Evolutionary conservation across 2,113 vertebrate species (phyloP), one percentile per base, ranked within the genome.

Genomic region (Protomyctophum bolini): DNA sequence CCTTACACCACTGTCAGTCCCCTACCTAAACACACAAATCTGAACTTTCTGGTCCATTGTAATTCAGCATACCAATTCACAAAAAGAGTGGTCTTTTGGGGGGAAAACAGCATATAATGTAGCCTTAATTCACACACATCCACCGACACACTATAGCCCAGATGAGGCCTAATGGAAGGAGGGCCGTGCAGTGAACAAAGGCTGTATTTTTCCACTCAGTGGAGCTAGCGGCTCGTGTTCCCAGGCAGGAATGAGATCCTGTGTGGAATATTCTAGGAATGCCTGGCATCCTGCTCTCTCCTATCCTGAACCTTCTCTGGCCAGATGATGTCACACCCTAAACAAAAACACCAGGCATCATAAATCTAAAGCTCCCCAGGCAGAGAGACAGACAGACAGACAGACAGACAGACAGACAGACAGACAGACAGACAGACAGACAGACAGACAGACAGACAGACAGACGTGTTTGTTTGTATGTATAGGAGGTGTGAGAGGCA

Each of bases 181-280:
- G 33, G 33, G 33, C 33, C 33, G 2, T 21, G 21, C 21, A 41
- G 33, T 41, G 56, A 73, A 70, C 57, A 51, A 70, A 77, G 84
- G 9, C 72, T 72, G 87, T 89, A 86, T 70, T 90, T 91, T 91
- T 91, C 88, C 90, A 90, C 84, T 89, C 72, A 2, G 63, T 45
- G 12, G 68, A 66, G 80, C 67, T 50, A 7, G 55, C 1, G 72
- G 63, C 51, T 72, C 79, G 80, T 75, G 86, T 88, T 90, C 83
- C 74, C 86, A 85, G 65, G 84, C 80, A 79, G 84, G 71, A 79
- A 83, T 71, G 65, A 84, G 85, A 89, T 85, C 87, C 87, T 82
- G 72, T 80, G 82, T 83, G 76, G 77, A 83, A 81, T 76, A 89
- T 88, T 85, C 73, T 10, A 79, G 83, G 86, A 91, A 91, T 91